phyloP scores from a whole-genome alignment of 2,113 vertebrate genomes.

The Dunckerocampus dactyliophorus region DNA sequence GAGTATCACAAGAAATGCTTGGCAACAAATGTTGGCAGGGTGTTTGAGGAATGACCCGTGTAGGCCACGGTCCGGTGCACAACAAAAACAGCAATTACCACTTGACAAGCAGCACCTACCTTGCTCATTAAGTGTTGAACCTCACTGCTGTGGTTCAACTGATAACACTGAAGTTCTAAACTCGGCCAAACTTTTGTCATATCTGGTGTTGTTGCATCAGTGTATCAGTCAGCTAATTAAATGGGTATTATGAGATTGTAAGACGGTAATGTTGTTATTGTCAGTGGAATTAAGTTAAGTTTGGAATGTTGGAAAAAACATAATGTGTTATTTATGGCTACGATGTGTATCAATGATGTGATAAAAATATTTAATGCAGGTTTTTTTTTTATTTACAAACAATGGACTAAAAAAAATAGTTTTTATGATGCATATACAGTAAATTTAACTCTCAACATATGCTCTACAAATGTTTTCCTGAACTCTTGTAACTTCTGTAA shows the following conservation, averaged over 20 bases:
- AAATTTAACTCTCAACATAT: background rate
- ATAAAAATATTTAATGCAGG: background rate
- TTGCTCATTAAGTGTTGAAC: conserved; percentile 53
- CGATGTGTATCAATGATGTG: background rate
- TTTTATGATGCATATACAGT: background rate
- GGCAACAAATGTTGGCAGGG: conserved; percentile 63
- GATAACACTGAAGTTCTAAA: conserved; percentile 30
- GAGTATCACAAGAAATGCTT: conserved; percentile 49
- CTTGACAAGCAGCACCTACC: conserved; percentile 61
- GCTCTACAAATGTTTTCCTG: background rate
- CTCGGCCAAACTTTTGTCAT: conserved; percentile 16
- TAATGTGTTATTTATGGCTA: too few species aligned
- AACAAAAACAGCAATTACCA: conserved; percentile 60
- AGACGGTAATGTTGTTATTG: background rate
- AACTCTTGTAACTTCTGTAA: background rate
- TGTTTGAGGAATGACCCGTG: conserved; percentile 61
- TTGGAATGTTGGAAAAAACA: background rate
- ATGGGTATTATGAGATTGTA: background rate
- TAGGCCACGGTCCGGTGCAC: conserved; percentile 54
- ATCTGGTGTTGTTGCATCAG: conserved; percentile 10
- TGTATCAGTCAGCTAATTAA: background rate
- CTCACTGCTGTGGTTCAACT: conserved; percentile 36
- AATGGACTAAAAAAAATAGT: background rate
- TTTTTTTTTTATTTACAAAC: background rate
- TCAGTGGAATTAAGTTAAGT: background rate